Conservation (phyloP, 2,888 invertebrate species). For the Dicyrtomina minuta region DNA sequence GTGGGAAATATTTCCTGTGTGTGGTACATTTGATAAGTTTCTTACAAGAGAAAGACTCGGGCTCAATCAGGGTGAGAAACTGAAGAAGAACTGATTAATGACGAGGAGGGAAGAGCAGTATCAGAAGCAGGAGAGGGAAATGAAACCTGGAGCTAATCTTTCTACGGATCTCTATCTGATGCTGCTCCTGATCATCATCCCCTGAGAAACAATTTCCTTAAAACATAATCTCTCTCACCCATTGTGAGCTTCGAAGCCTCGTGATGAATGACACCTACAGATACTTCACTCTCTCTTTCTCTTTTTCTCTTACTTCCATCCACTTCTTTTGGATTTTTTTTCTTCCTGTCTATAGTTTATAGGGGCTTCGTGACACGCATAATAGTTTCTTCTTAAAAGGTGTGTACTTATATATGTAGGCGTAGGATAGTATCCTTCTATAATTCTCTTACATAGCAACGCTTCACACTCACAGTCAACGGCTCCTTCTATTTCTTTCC, state of each 20-base stretch:
- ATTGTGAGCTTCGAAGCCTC: conserved; percentile 30
- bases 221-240: conserved; percentile 40
- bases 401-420: too few relatives aligned
- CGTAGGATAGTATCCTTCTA: too few relatives aligned
- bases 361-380: neutral
- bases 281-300: conserved; percentile 29
- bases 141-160: conserved; percentile 34
- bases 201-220: conserved; percentile 43
- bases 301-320: too few relatives aligned
- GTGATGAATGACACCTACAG: conserved; percentile 41
- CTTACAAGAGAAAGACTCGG: neutral
- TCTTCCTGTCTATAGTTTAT: conserved; percentile 3
- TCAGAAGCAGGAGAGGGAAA: too few relatives aligned
- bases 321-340: too few relatives aligned
- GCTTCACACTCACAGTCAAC: too few relatives aligned
- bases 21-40: neutral
- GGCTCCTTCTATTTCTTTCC: neutral
- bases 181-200: conserved; percentile 38
- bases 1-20: too few relatives aligned
- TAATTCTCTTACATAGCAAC: too few relatives aligned
- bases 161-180: conserved; percentile 35
- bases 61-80: conserved; percentile 10
- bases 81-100: conserved; percentile 35
- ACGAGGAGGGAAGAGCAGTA: conserved; percentile 30
- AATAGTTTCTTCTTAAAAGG: too few relatives aligned